Conservation (phyloP, 1,140 invertebrate genomes). For the Drosophila tropicalis region DNA sequence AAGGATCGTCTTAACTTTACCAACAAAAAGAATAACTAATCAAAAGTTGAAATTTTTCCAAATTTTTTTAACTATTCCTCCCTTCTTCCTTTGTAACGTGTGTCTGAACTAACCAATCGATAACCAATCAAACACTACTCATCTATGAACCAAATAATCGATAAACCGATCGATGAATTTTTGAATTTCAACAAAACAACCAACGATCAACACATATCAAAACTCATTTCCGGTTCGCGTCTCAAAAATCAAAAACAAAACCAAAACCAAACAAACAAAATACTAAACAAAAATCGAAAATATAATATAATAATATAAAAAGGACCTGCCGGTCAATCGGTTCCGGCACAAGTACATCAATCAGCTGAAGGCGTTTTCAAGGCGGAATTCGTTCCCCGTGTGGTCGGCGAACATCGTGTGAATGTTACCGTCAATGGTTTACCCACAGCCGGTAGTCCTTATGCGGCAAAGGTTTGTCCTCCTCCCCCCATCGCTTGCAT, state of each 20-base stretch:
- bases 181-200: slow-evolving; percentile 64
- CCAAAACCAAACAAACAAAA: slow-evolving; percentile 52
- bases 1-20: slow-evolving; percentile 14
- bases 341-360: slow-evolving; percentile 92
- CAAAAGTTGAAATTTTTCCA: slow-evolving; percentile 66
- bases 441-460: slow-evolving; percentile 93
- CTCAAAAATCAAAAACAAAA: slow-evolving; percentile 45
- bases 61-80: slow-evolving; percentile 56
- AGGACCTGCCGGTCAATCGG: slow-evolving; percentile 93
- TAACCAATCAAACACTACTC: slow-evolving; percentile 32
- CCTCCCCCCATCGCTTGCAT: too few relatives aligned
- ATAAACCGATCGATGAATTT: slow-evolving; percentile 40
- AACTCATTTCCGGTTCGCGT: slow-evolving; percentile 70
- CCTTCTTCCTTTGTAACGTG: not conserved
- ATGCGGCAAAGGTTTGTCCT: slow-evolving; percentile 90
- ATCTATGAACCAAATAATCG: slow-evolving; percentile 37
- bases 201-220: slow-evolving; percentile 56
- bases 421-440: slow-evolving; percentile 91
- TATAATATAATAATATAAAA: slow-evolving; percentile 48
- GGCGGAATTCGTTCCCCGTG: slow-evolving; percentile 93
- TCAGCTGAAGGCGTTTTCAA: slow-evolving; percentile 91
- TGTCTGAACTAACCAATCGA: slow-evolving; percentile 54
- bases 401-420: slow-evolving; percentile 95
- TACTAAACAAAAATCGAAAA: slow-evolving; percentile 37
- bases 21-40: slow-evolving; percentile 42